phyloP scores from a whole-genome alignment of 2,888 invertebrate species.

The Acleris cristana region DNA sequence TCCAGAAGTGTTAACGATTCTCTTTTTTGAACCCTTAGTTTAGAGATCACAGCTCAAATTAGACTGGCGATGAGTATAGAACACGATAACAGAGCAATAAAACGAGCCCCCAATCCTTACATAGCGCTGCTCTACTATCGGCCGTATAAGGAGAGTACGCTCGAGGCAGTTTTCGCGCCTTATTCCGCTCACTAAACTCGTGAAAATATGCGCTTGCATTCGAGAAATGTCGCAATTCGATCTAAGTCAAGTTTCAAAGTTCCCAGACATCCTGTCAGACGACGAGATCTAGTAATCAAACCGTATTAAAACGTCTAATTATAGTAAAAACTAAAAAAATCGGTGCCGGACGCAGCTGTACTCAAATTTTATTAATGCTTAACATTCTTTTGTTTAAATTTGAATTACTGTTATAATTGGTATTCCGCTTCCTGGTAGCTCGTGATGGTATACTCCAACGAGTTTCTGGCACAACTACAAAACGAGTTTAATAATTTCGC shows the following conservation, averaged over 20 bases:
- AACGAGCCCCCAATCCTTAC: constrained; percentile 28
- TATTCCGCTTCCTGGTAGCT: constrained; percentile 1
- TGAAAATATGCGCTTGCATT: constrained; percentile 27
- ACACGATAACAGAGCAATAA: constrained; percentile 32
- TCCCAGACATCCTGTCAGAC: constrained; percentile 37
- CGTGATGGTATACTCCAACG: constrained; percentile 5
- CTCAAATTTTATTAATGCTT: constrained; percentile 2
- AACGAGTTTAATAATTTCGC: constrained; percentile 4
- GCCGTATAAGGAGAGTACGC: constrained; percentile 25
- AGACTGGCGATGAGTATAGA: constrained; percentile 6
- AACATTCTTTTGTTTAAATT: constrained; percentile 10
- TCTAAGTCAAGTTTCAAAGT: constrained; percentile 34
- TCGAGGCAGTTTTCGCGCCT: constrained; percentile 30
- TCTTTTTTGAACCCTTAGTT: not conserved
- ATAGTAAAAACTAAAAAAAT: not conserved
- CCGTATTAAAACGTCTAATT: constrained; percentile 6
- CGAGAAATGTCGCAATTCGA: constrained; percentile 32
- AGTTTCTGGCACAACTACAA: constrained; percentile 15
- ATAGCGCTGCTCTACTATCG: constrained; percentile 29
- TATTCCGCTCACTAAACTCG: constrained; percentile 29
- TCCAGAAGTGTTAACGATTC: too few relatives aligned
- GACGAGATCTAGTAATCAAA: constrained; percentile 23
- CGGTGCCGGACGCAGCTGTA: constrained; percentile 4
- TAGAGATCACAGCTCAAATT: not conserved
- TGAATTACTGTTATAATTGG: constrained; percentile 1